Conservation (phyloP, 2,113 vertebrate genomes). For the Cheirogaleus medius region DNA sequence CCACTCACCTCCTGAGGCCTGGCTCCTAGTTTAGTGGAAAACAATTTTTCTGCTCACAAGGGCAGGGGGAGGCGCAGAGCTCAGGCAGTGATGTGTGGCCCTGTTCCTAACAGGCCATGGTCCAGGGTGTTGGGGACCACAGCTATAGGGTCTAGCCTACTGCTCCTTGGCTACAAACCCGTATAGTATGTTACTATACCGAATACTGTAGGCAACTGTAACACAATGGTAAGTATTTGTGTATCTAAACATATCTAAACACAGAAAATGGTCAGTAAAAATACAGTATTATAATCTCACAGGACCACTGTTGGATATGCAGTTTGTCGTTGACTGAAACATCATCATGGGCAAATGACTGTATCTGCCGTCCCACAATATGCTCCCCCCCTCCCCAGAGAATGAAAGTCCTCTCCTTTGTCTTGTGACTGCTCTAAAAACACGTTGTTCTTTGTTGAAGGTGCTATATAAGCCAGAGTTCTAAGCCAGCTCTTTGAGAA, state of each 20-base stretch:
- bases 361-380: background rate
- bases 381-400: background rate
- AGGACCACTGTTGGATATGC: background rate
- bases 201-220: background rate
- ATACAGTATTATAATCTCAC: background rate
- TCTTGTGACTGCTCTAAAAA: background rate
- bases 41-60: no score
- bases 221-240: background rate
- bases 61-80: no score
- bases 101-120: no score
- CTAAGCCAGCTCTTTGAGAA: background rate
- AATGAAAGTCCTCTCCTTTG: background rate
- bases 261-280: background rate
- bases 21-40: no score
- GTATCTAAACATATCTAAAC: background rate
- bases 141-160: background rate
- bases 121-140: no score
- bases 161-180: background rate
- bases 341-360: background rate
- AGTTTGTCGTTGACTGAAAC: background rate
- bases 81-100: no score
- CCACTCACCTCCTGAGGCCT: no score
- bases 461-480: background rate
- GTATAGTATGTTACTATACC: background rate
- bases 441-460: background rate